Evolutionary conservation across 2,888 invertebrate species (phyloP).

Genomic region (Nephrotoma flavescens): DNA sequence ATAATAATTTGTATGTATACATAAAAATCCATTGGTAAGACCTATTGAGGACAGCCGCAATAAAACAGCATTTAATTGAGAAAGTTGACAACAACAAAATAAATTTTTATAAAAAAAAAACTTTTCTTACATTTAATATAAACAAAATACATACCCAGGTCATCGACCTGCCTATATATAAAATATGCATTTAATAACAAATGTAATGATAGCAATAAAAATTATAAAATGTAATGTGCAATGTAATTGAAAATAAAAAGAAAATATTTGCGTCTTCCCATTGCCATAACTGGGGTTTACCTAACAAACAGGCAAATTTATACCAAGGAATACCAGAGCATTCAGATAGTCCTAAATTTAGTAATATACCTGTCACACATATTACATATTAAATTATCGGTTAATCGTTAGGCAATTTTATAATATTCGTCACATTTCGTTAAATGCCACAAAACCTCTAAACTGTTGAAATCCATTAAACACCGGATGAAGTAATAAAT

Average conservation of each 20-base stretch:
- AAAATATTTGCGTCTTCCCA: no score
- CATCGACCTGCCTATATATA: not conserved
- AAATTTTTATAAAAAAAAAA: not conserved
- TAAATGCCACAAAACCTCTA: no score
- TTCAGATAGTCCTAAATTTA: no score
- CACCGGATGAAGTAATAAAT: no score
- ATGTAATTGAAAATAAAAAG: not conserved
- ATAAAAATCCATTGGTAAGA: not conserved
- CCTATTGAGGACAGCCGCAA: constrained; percentile 4
- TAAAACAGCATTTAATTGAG: constrained; percentile 5
- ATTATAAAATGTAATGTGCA: not conserved
- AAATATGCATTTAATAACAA: not conserved
- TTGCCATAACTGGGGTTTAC: no score
- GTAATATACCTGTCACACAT: no score
- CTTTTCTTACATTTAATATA: not conserved
- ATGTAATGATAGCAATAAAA: not conserved
- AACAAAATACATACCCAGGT: not conserved
- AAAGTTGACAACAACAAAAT: constrained; percentile 5
- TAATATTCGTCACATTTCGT: no score
- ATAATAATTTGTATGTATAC: not conserved
- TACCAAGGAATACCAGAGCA: no score
- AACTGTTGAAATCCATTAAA: no score
- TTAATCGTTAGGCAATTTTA: no score
- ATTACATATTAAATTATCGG: no score
- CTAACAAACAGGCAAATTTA: no score